phyloP scores from a whole-genome alignment of 2,113 vertebrate species.

The Cyprinus carpio region DNA sequence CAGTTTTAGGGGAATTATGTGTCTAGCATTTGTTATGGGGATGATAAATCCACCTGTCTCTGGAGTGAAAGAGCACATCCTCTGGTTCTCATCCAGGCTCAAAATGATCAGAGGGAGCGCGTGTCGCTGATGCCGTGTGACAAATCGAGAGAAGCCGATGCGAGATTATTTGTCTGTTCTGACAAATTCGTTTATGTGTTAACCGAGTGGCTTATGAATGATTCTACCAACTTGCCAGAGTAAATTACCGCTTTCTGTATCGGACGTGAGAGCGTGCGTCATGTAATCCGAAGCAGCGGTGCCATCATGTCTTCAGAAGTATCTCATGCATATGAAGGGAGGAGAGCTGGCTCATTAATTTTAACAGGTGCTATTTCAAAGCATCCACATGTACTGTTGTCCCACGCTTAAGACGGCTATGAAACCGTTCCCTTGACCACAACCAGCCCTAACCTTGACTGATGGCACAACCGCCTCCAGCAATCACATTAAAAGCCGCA shows the following conservation, averaged over 20 bases:
- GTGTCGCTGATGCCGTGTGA: constrained; percentile 35
- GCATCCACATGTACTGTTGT: constrained; percentile 38
- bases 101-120: constrained; percentile 41
- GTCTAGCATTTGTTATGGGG: constrained; percentile 39
- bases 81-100: constrained; percentile 34
- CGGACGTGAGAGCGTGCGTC: background rate
- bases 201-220: constrained; percentile 35
- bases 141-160: constrained; percentile 35
- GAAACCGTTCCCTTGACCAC: constrained; percentile 47
- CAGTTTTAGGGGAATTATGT: constrained; percentile 35
- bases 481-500: constrained; percentile 72
- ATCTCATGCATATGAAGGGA: constrained; percentile 38
- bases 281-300: background rate
- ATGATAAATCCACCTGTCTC: constrained; percentile 47
- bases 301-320: constrained; percentile 21
- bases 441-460: constrained; percentile 66
- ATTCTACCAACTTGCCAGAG: constrained; percentile 19
- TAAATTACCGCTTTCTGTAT: constrained; percentile 18
- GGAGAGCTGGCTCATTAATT: constrained; percentile 34
- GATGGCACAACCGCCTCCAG: constrained; percentile 61
- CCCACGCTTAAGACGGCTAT: constrained; percentile 51
- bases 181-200: constrained; percentile 47
- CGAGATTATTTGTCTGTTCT: constrained; percentile 44
- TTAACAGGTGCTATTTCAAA: constrained; percentile 43
- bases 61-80: constrained; percentile 34